Base-by-base conservation (phyloP, 2,888 invertebrate genomes). In the Incurvaria masculella region DNA sequence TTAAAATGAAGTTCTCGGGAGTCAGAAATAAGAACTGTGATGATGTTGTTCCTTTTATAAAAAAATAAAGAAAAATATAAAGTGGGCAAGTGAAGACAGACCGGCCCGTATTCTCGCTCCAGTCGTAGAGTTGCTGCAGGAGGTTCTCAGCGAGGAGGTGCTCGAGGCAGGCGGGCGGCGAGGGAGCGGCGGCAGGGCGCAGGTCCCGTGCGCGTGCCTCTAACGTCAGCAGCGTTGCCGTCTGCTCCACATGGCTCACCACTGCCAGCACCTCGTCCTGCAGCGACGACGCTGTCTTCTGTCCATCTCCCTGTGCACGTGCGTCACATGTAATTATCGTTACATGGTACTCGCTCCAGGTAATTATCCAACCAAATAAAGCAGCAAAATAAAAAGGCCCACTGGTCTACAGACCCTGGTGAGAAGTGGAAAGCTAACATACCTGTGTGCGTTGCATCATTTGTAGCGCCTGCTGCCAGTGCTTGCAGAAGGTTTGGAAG, bases 241-340 rank as follows among this genome's bases (percentile, higher is more conserved):
- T 87, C 68, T 95, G 94, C 64, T 94, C 94, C 60, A 97, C 75
- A 62, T 96, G 94, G 64, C 93, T 94, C 17, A 94, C 89, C 44
- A 97, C 94, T 20, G 89, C 89, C 40, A 93, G 81, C 1, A 96
- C 90, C 69, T 96, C 95, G 65, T 96, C 96, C 61, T 91, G 88
- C 52, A 72, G 79, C 27, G 86, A 6, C 11, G n/a, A n/a, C n/a
- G n/a, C n/a, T n/a, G n/a, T n/a, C n/a, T n/a, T n/a, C n/a, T n/a
- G n/a, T n/a, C n/a, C n/a, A n/a, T n/a, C n/a, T n/a, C n/a, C n/a
- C n/a, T n/a, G n/a, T n/a, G n/a, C n/a, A n/a, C n/a, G n/a, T n/a
- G n/a, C n/a, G n/a, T n/a, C n/a, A n/a, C n/a, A n/a, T n/a, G n/a
- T n/a, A n/a, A n/a, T n/a, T n/a, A n/a, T n/a, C n/a, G n/a, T n/a